Evolutionary conservation across 2,888 invertebrate species (phyloP).

Genomic region (Dryocosmus kuriphilus): DNA sequence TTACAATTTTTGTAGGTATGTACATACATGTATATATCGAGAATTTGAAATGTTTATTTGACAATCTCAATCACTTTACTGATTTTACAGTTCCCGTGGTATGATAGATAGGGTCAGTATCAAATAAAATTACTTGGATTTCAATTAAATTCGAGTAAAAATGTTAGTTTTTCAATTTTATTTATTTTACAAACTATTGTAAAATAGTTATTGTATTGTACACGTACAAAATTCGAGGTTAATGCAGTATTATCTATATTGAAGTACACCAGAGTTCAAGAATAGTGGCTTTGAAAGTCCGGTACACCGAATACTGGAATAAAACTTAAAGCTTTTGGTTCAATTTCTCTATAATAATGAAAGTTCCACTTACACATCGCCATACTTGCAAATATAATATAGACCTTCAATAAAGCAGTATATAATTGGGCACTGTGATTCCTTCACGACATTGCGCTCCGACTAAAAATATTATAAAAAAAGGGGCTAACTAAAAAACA

Average conservation of each 20-base stretch:
- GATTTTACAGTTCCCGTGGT: not conserved
- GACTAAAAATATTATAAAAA: conserved; percentile 10
- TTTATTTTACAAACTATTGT: conserved; percentile 39
- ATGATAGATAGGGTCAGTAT: not conserved
- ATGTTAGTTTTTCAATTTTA: not conserved
- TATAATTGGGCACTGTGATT: not conserved
- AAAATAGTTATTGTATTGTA: conserved; percentile 28
- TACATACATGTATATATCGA: no score
- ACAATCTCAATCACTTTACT: no score
- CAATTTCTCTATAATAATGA: conserved; percentile 18
- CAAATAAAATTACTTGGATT: not conserved
- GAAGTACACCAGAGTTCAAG: conserved; percentile 18
- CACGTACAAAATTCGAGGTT: conserved; percentile 22
- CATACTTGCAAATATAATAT: conserved; percentile 15
- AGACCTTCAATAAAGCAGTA: conserved; percentile 14
- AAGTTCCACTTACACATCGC: conserved; percentile 1
- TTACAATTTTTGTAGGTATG: no score
- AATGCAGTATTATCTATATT: conserved; percentile 6
- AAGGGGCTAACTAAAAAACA: conserved; percentile 5
- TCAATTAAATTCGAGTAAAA: not conserved
- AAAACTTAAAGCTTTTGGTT: conserved; percentile 34
- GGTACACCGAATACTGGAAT: conserved; percentile 14
- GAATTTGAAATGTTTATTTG: no score
- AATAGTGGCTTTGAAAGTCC: not conserved
- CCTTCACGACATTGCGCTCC: conserved; percentile 9